These are phyloP conservation scores for Epistrophe grossulariae DNA, from an alignment of 2,888 invertebrate species.

Conservation along the genomic window DNA sequence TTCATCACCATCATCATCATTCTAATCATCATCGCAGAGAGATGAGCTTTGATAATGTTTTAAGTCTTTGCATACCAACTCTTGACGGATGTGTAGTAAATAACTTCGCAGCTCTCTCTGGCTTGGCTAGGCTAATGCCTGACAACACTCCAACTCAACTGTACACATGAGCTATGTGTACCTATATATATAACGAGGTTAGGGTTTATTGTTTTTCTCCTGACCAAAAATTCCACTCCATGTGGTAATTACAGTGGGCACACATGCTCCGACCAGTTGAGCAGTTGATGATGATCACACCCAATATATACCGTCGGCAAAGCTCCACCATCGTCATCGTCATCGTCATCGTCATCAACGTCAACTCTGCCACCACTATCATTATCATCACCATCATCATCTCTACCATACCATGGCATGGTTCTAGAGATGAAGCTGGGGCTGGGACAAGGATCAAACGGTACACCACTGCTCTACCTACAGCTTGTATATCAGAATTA, in stretches of 20 bases:
- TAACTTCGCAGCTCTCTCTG: constrained; percentile 47
- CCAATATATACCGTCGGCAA: constrained; percentile 57
- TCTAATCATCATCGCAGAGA: background rate
- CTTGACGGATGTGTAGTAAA: constrained; percentile 57
- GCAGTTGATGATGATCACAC: constrained; percentile 52
- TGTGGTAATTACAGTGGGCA: constrained; percentile 74
- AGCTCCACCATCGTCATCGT: constrained; percentile 21
- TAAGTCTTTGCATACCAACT: constrained; percentile 42
- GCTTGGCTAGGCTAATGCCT: constrained; percentile 21
- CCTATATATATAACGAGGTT: constrained; percentile 51
- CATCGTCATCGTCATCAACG: constrained; percentile 63
- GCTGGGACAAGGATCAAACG: constrained; percentile 30
- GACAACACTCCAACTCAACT: constrained; percentile 49
- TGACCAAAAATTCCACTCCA: constrained; percentile 69
- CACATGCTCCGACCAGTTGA: constrained; percentile 51
- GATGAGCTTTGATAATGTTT: constrained; percentile 37
- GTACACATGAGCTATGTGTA: background rate
- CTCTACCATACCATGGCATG: constrained; percentile 21
- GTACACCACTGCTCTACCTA: constrained; percentile 4
- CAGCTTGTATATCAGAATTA: constrained; percentile 59
- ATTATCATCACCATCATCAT: constrained; percentile 52
- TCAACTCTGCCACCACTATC: constrained; percentile 46
- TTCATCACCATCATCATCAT: constrained; percentile 15
- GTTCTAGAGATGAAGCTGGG: constrained; percentile 22
- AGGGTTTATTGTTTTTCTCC: constrained; percentile 74